These are phyloP conservation scores for Rhinella marina DNA, from an alignment of 2,797 vertebrate genomes.

Conservation along the genomic window DNA sequence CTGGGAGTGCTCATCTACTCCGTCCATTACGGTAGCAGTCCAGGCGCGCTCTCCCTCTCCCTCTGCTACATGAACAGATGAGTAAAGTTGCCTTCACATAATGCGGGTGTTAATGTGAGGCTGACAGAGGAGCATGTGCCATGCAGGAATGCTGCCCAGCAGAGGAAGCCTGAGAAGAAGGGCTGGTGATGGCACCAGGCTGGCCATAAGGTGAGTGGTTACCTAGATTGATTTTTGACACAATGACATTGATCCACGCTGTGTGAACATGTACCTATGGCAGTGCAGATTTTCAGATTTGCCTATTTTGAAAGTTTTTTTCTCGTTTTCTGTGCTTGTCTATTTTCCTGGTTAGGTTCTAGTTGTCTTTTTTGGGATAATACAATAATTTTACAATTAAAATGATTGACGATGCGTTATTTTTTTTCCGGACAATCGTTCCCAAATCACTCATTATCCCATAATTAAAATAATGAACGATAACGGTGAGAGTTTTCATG, in stretches of 20 bases:
- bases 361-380: not conserved
- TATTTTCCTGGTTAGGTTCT: not conserved
- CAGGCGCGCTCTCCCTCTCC: conserved; percentile 14
- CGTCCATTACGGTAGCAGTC: conserved; percentile 43
- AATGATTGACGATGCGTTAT: not conserved
- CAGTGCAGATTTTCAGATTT: not conserved
- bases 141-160: not conserved
- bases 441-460: not conserved
- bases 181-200: not conserved
- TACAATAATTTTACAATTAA: not conserved
- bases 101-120: conserved; percentile 55
- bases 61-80: conserved; percentile 42
- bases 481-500: not conserved
- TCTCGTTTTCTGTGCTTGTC: not conserved
- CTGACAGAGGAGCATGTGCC: not conserved
- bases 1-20: conserved; percentile 31
- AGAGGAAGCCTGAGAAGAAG: not conserved
- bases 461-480: not conserved
- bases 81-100: conserved; percentile 57
- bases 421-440: not conserved
- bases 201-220: conserved; percentile 49
- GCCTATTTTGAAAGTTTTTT: not conserved
- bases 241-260: not conserved
- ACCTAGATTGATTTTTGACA: conserved; percentile 29
- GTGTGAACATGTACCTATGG: not conserved